phyloP scores from a whole-genome alignment of 2,113 vertebrate genomes.

The Henicopernis longicauda region DNA sequence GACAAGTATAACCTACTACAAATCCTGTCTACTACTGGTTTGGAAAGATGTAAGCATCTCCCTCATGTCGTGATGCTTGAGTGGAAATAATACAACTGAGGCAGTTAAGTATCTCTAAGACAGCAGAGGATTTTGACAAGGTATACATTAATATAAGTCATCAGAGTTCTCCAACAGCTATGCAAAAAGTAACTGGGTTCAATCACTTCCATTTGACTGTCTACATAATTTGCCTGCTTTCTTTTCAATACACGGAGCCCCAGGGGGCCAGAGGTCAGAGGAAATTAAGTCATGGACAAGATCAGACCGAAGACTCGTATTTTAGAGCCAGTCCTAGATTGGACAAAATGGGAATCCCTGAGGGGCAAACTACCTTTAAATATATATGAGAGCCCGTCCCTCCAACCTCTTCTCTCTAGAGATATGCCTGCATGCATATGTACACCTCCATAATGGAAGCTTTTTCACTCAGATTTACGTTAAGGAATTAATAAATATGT shows the following conservation, averaged over 20 bases:
- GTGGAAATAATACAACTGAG: background rate
- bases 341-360: background rate
- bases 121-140: background rate
- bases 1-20: background rate
- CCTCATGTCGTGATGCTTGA: background rate
- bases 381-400: background rate
- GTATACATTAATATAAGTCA: background rate
- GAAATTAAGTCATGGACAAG: background rate
- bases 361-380: background rate
- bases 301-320: background rate
- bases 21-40: background rate
- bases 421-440: background rate
- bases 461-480: background rate
- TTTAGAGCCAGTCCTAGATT: background rate
- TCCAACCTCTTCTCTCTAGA: background rate
- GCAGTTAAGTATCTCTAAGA: background rate
- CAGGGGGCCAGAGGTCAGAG: background rate
- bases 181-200: background rate
- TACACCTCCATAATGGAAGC: background rate
- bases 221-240: background rate
- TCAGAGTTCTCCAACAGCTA: background rate
- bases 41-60: background rate
- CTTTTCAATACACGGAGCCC: background rate
- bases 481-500: background rate
- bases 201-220: background rate